Conservation (phyloP, 2,888 invertebrate genomes). For the Galeopsomyia nigrocyanea region DNA sequence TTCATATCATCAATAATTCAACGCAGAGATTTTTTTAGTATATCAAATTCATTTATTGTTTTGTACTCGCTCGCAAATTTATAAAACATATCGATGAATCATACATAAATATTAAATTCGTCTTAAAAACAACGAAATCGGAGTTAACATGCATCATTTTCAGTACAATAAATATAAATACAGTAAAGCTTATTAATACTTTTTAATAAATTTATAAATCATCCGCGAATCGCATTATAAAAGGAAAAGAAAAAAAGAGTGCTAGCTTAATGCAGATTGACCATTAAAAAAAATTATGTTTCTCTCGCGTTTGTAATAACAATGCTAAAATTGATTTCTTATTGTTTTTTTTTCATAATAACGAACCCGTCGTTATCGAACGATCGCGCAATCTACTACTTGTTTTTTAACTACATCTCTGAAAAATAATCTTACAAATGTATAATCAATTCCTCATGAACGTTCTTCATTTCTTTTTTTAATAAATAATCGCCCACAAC, state of each 20-base stretch:
- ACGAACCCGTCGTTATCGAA: constrained; percentile 13
- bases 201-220: constrained; percentile 22
- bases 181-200: constrained; percentile 28
- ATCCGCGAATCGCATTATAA: neutral
- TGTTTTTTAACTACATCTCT: neutral
- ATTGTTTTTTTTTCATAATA: neutral
- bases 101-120: constrained; percentile 6
- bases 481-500: too few species aligned
- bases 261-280: constrained; percentile 15
- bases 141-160: neutral
- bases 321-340: too few species aligned
- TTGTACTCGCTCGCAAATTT: constrained; percentile 26
- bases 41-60: constrained; percentile 27
- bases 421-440: constrained; percentile 13
- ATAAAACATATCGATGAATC: constrained; percentile 10
- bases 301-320: too few species aligned
- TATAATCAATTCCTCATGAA: constrained; percentile 18
- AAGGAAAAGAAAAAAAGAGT: neutral
- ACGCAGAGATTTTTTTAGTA: constrained; percentile 4
- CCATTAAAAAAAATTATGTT: constrained; percentile 4
- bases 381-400: too few species aligned
- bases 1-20: too few species aligned
- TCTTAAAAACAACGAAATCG: constrained; percentile 6
- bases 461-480: too few species aligned
- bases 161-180: constrained; percentile 8